A percentile compares a stretch with the other conserved stretches of the same genome.
These are phyloP conservation scores for Pentamera pediparva DNA, from an alignment of 53 echinoderm and acorn worm genomes.

Conservation along the genomic window DNA sequence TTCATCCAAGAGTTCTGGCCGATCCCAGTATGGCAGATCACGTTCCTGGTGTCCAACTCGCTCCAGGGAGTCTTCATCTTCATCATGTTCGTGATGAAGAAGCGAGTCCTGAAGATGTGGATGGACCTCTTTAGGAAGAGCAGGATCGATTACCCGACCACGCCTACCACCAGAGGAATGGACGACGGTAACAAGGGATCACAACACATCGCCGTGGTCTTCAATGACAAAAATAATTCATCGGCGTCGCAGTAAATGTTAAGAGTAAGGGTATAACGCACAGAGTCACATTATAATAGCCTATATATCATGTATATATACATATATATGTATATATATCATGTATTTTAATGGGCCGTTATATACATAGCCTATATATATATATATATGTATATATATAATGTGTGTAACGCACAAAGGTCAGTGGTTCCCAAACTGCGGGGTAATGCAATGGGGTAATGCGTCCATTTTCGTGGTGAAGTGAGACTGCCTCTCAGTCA, in stretches of 20 bases:
- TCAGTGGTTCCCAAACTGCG: too few species aligned
- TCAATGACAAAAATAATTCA: too few species aligned
- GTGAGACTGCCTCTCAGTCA: too few species aligned
- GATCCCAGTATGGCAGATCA: constrained; percentile 30
- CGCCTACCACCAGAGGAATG: not conserved
- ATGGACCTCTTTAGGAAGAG: constrained; percentile 8
- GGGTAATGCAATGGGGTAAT: too few species aligned
- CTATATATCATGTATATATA: too few species aligned
- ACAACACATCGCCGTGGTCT: not conserved
- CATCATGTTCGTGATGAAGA: constrained; percentile 45
- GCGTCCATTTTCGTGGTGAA: too few species aligned
- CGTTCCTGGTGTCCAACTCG: constrained; percentile 33
- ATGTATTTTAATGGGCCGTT: too few species aligned
- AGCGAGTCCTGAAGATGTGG: constrained; percentile 42
- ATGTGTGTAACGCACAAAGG: too few species aligned
- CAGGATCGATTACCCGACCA: not conserved
- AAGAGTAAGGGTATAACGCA: not conserved
- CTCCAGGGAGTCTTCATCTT: constrained; percentile 46
- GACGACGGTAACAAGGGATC: not conserved
- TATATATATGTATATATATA: too few species aligned
- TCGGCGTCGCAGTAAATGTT: too few species aligned
- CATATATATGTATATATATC: too few species aligned
- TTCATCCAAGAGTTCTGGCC: constrained; percentile 36
- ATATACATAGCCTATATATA: too few species aligned
- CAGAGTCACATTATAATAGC: not conserved